Evolutionary conservation across 1,140 invertebrate species (phyloP), one percentile per base, ranked within the genome.

Genomic region (Tetraneura akinire): DNA sequence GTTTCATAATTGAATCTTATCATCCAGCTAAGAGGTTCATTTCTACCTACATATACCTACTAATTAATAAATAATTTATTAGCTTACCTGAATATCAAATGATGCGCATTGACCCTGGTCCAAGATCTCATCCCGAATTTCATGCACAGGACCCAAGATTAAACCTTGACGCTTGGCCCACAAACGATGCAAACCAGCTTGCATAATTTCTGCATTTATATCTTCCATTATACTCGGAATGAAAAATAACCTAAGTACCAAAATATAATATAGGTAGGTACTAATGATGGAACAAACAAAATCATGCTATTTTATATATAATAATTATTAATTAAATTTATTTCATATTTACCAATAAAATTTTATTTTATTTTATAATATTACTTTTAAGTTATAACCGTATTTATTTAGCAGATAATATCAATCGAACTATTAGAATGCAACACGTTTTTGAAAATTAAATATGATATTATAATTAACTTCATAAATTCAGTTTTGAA

Each of bases 141-240:
- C 74, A 26, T 29, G 74, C 74, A 78, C 18, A 4, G 37, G 74
- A 11, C 74, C 4, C 13, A 62, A 47, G 37, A 78, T 60, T 0
- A 32, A 45, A 45, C 74, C 74, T 37, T 78, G 74, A 26, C 74
- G 74, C 23, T 62, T 78, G 16, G 74, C 55, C 74, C 74, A 78
- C 13, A 78, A 10, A 10, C 74, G 74, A 5, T 78, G 74, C n/a
- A 78, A 51, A 60, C 74, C 37, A n/a, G 32, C 21, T 47, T 62
- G 32, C 55, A 78, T 78, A 23, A 78, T 62, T 47, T 78, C 74
- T n/a, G 45, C 23, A 21, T 60, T 78, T 11, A 78, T n/a, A 16
- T 60, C 55, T 78, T 78, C 74, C 74, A 78, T 76, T 37, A 23
- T 26, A 26, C 26, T 18, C 74, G 47, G 62, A 37, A 37, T 37